Evolutionary conservation across 2,888 invertebrate genomes (phyloP), one percentile per base, ranked within the genome.

Genomic region (Theodoxus fluviatilis): DNA sequence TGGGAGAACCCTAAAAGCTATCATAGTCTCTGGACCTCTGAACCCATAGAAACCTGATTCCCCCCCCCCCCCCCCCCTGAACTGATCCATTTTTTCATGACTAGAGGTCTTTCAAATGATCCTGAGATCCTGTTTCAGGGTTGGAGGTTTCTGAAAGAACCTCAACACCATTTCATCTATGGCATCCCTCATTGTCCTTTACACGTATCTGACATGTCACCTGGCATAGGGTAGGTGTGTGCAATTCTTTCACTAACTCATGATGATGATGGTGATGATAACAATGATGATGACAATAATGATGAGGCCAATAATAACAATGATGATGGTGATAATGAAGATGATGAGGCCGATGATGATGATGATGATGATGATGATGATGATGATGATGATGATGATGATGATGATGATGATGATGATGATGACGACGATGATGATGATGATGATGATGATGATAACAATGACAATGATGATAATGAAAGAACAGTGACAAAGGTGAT

Each of bases 291-390:
- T 18, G 43, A 43, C 18, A 15, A 43, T 18, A 15, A 43, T 43
- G 43, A 43, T 43, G 43, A 43, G 43, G 43, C 43, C 43, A 15
- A 43, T 18, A 15, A 43, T 18, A 15, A 43, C 43, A 15, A 43
- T 18, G 43, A 43, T 43, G 43, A 43, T 43, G 43, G 15, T 43
- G 43, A 43, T 43, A 15, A 43, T 43, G 43, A 43, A 12, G 43
- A 43, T 43, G 43, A 43, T 43, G 43, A 43, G 9, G 43, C 43
- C 43, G 15, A 43, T 12, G 43, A 43, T 43, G 15, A 43, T 43
- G 43, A 43, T 43, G 43, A 43, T 43, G 43, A 43, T 43, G 43
- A 43, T 43, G 43, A 43, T 43, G 43, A 43, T 43, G 43, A 43
- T 43, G 43, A 43, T 43, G 43, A 43, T 43, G 43, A 43, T 43